Conservation (phyloP, 2,113 vertebrate species). For the Helogale parvula region DNA sequence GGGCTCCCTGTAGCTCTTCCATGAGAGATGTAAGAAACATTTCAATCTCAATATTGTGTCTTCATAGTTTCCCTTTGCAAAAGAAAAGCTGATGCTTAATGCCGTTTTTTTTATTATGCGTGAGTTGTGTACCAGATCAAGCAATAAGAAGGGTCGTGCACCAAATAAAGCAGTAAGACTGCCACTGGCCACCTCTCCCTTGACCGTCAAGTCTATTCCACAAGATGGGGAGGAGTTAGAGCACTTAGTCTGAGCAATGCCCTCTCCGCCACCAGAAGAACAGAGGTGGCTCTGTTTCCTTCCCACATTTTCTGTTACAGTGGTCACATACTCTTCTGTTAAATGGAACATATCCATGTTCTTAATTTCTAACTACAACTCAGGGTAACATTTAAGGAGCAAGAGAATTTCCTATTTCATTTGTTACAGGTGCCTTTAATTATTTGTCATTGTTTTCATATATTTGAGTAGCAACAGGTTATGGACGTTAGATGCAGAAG, state of each 20-base stretch:
- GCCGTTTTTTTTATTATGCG: not conserved
- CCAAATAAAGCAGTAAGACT: not conserved
- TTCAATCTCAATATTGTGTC: not conserved
- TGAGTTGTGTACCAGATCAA: not conserved
- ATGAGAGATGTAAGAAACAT: not conserved
- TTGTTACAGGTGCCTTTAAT: not conserved
- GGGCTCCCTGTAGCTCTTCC: not conserved
- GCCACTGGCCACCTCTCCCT: not conserved
- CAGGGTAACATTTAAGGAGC: not conserved
- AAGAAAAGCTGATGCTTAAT: not conserved
- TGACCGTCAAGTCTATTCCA: not conserved
- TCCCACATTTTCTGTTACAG: too few relatives aligned
- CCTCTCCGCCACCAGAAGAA: not conserved
- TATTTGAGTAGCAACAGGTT: not conserved
- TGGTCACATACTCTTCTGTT: not conserved
- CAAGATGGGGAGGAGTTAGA: not conserved
- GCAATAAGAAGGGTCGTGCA: not conserved
- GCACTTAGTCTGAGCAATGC: too few relatives aligned
- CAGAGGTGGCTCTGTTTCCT: rapidly evolving
- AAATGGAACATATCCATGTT: not conserved
- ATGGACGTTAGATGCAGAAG: not conserved
- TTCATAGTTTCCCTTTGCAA: not conserved
- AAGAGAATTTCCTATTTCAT: not conserved
- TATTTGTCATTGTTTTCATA: not conserved
- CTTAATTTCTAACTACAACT: not conserved